Base-by-base conservation (phyloP, 2,113 vertebrate species). In the Dicerorhinus sumatrensis region DNA sequence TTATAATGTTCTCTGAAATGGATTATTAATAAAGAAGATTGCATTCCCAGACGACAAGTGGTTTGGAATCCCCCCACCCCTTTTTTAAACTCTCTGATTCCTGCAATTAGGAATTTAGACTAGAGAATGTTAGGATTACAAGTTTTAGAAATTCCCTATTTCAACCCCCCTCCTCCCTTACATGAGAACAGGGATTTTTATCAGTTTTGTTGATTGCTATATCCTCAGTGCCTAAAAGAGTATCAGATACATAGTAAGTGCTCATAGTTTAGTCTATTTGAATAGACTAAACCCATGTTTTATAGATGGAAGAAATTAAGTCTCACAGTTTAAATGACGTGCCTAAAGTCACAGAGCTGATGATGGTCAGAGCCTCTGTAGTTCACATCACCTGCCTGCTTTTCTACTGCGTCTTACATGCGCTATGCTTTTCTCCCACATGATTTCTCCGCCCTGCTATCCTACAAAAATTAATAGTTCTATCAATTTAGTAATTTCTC, bases 11-110 rank as follows among this genome's bases (percentile, higher is more conserved):
- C 90, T 94, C 89, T 92, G 63, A 86, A 62, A 69, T 82, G 93
- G 54, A 96, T 96, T 96, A 93, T 94, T 98, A 83, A 77, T 81
- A 95, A 27, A 88, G 70, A 97, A 10, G 65, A 89, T 81, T 75
- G 91, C 85, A 83, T 63, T 94, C 83, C 33, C 79, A 84, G 23
- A 63, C 29, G 27, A 12, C 21, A 90, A 62, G 36, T 84, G 36
- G 33, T 86, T 96, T 81, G 63, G 33, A 70, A 80, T 20, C 9
- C n/a, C 54, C 29, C 29, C 1, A 6, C 16, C 33, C 8, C 46
- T 6, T 69, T 80, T 86, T 72, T 14, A 23, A 94, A 82, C 16
- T 85, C 75, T 70, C n/a, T 51, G 5, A 87, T 94, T 88, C 54
- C 83, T 33, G 83, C 58, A 92, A 8, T 80, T 39, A 79, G 51